Evolutionary conservation across 2,888 invertebrate genomes (phyloP).

Genomic region (Strigamia transsilvanica): DNA sequence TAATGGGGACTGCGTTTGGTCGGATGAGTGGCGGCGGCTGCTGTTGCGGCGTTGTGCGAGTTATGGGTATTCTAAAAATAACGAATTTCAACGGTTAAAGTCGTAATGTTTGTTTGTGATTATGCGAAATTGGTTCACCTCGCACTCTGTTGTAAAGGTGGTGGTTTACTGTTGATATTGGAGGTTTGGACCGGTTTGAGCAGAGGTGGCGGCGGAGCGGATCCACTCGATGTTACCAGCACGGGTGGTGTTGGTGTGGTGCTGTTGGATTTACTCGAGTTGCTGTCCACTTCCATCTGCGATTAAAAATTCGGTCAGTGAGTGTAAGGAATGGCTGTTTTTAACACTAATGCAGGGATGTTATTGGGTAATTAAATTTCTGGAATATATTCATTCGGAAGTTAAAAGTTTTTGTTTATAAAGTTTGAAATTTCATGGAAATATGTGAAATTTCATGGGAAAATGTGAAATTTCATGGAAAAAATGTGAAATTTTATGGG

Average conservation of each 20-base stretch:
- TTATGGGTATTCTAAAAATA: conserved; percentile 50
- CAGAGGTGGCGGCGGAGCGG: conserved; percentile 55
- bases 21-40: conserved; percentile 56
- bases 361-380: no score
- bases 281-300: conserved; percentile 56
- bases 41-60: conserved; percentile 45
- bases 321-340: no score
- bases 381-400: no score
- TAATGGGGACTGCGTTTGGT: conserved; percentile 55
- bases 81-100: background rate
- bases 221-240: conserved; percentile 42
- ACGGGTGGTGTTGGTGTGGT: conserved; percentile 55
- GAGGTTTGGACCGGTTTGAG: conserved; percentile 54
- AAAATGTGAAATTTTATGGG: no score
- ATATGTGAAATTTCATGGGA: no score
- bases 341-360: no score
- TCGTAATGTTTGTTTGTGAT: background rate
- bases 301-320: background rate
- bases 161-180: conserved; percentile 53
- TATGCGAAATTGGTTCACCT: conserved; percentile 42
- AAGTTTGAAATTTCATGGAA: no score
- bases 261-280: conserved; percentile 55
- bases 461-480: no score
- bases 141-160: conserved; percentile 54
- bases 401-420: no score